phyloP scores from a whole-genome alignment of 2,797 vertebrate species.

The Enteromius anoplus region DNA sequence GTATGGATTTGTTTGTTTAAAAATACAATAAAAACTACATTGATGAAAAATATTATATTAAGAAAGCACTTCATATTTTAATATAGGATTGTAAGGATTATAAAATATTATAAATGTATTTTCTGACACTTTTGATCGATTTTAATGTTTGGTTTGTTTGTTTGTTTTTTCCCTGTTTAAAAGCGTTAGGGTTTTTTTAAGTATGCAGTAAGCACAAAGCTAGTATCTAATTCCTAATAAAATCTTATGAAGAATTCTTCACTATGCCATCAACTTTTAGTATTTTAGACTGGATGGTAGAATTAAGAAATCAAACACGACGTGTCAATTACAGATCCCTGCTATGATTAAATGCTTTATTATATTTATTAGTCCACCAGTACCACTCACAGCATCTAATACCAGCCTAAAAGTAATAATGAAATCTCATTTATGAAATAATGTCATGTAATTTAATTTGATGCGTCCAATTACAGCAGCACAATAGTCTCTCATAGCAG shows the following conservation, averaged over 20 bases:
- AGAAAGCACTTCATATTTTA: no score
- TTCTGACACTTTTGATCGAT: not conserved
- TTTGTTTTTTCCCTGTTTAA: not conserved
- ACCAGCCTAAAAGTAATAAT: conserved; percentile 23
- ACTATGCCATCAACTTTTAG: not conserved
- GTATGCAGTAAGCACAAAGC: not conserved
- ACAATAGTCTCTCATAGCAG: not conserved
- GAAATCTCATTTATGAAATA: conserved; percentile 28
- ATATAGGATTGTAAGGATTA: no score
- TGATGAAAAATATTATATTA: no score
- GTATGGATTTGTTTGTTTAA: no score
- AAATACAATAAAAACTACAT: no score
- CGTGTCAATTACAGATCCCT: not conserved
- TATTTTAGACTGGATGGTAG: not conserved
- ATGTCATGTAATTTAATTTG: conserved; percentile 26
- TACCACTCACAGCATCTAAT: conserved; percentile 8
- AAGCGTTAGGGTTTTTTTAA: not conserved
- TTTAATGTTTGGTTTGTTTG: not conserved
- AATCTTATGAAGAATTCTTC: not conserved
- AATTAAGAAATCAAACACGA: conserved; percentile 16
- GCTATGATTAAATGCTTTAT: conserved; percentile 32
- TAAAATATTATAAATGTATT: no score
- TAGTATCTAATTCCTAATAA: not conserved
- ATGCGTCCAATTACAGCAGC: conserved; percentile 9
- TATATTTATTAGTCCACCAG: conserved; percentile 18